These are phyloP conservation scores for Netta rufina DNA, from an alignment of 2,797 vertebrate genomes.

Conservation along the genomic window DNA sequence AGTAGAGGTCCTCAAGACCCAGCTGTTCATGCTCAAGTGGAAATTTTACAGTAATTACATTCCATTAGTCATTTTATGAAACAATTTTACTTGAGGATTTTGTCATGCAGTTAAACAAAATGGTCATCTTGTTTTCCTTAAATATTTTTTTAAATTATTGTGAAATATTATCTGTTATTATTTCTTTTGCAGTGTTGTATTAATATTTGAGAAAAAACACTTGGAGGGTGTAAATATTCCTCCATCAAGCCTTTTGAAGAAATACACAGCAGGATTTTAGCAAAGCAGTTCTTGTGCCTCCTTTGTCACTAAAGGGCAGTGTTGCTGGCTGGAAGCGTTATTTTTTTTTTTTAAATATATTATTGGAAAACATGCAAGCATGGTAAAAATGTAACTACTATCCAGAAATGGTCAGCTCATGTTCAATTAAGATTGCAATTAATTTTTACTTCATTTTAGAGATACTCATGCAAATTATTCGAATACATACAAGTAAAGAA, in stretches of 20 bases:
- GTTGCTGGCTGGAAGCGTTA: background rate
- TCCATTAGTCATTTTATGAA: conserved; percentile 34
- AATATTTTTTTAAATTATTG: background rate
- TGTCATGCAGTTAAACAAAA: conserved; percentile 33
- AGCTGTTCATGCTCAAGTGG: conserved; percentile 55
- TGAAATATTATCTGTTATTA: background rate
- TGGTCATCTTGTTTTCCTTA: conserved; percentile 4
- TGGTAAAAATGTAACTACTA: background rate
- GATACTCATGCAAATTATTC: background rate
- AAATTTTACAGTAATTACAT: background rate
- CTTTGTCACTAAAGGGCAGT: background rate
- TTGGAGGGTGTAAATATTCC: background rate
- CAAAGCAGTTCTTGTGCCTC: background rate
- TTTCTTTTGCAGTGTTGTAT: conserved; percentile 19
- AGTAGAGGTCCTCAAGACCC: conserved; percentile 87
- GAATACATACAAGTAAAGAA: background rate
- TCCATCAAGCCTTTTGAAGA: conserved; percentile 4
- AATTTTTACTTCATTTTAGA: background rate
- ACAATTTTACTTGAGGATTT: background rate
- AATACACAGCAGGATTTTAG: background rate
- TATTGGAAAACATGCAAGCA: background rate
- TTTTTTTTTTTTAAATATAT: background rate
- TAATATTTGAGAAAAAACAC: conserved; percentile 19
- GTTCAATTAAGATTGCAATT: background rate
- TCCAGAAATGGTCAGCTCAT: background rate